Base-by-base conservation (phyloP, 1,140 invertebrate genomes). In the Pemphigus obesinymphae region DNA sequence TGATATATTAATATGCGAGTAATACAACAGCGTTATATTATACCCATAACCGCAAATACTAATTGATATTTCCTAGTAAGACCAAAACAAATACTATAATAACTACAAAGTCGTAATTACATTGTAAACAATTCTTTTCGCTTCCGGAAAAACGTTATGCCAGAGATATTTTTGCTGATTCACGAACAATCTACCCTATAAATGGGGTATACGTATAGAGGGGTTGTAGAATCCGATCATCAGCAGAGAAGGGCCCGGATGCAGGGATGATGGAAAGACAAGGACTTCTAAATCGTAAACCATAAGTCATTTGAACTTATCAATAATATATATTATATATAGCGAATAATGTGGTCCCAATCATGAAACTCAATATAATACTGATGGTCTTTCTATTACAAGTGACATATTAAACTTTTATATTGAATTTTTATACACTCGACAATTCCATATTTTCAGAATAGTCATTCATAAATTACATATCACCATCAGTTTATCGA, bases 381-480 rank as follows among this genome's bases (percentile, higher is more conserved):
- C 26, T 34, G 73, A 40, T 58, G 48, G 73, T 17, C 50, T 58
- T 58, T 53, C 50, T 58, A 58, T 76, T 76, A 40, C 31, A 58
- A 76, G 31, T 76, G 50, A 58, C 31, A 76, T 76, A 58, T 76
- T 76, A 43, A 58, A 76, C 50, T 76, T 76, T 58, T 76, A 76
- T 76, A 76, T 76, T 58, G 50, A 55, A 55, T 50, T 76, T 20
- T 76, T 20, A 43, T 43, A 43, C 40, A 43, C 37, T 43, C 63
- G 37, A 40, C 4, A 23, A 43, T 45, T 70, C 26, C 66, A 45
- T 43, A 43, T 43, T 70, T 43, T 70, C 13, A 13, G 37, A 48
- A 31, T 50, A 34, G 11, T 17, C 15, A 7, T 50, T 73, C 45
- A 7, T 17, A 73, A 73, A 31, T 31, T 31, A n/a, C 17, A 10